Base-by-base conservation (phyloP, 1,140 invertebrate genomes). In the Neoseiulus cucumeris region DNA sequence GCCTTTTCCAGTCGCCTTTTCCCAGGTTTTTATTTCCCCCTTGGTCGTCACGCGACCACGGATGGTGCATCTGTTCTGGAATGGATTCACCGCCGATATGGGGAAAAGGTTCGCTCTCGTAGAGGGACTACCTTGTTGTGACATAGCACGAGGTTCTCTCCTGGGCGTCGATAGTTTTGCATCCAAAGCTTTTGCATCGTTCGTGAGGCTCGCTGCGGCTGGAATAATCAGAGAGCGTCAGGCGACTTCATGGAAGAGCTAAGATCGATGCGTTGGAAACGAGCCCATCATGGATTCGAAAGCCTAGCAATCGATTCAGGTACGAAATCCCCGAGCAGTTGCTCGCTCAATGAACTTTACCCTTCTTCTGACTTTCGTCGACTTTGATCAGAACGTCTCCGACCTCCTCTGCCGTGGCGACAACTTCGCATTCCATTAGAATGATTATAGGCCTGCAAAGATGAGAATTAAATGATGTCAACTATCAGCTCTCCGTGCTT, bases 21-120 rank as follows among this genome's bases (percentile, higher is more conserved):
- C 89, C 87, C 90, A 96, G 0, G 84, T 87, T 68, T 86, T 81
- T 41, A 97, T 85, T 0, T 76, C 72, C 7, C 84, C 81, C 74
- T 98, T 98, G 68, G 81, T 84, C 12, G 85, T 87, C 0, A 97
- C 87, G 45, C 92, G 79, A 28, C 85, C 95, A 74, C 89, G 87
- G 66, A 98, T 92, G 1, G 88, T 84, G 91, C 90, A 97, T 73
- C 85, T 87, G 72, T 92, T 92, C 74, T 92, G 89, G 76, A 92
- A 94, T 6, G 89, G 90, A 72, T 85, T 91, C 0, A 94, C 76
- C 70, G 83, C 84, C 6, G 80, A 78, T 70, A 94, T 92, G 0
- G 87, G 85, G 25, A 59, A 39, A 9, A 39, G 33, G 9, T 39
- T 39, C 33, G 33, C 33, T 9, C 33, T 39, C 33, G 33, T 39